A percentile compares a stretch with the other conserved stretches of the same genome.
Evolutionary conservation across 2,113 vertebrate species (phyloP).

Genomic region (Cyanoderma ruficeps): DNA sequence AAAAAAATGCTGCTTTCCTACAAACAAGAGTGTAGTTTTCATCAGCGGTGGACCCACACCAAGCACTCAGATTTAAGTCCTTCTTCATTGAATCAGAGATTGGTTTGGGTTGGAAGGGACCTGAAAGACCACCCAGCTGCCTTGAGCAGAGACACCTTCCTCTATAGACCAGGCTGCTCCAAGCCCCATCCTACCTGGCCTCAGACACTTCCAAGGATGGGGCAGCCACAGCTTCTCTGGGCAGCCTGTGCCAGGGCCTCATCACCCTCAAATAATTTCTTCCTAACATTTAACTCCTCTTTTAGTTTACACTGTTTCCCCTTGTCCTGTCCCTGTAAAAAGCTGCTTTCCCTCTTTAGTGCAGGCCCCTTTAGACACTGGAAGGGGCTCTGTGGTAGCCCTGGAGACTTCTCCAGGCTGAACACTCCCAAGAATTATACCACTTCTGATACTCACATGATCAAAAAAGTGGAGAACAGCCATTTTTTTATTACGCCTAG

Average conservation of each 20-base stretch:
- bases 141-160: neutral
- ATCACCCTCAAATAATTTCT: neutral
- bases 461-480: slow-evolving; percentile 86
- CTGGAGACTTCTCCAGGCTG: neutral
- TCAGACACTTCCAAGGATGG: neutral
- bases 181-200: neutral
- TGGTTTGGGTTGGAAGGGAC: neutral
- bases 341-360: neutral
- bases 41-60: no score
- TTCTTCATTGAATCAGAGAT: neutral
- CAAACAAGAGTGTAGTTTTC: no score
- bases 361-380: neutral
- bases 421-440: neutral
- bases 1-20: neutral
- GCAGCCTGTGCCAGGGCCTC: neutral
- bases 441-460: slow-evolving; percentile 78
- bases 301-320: neutral
- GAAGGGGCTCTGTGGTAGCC: neutral
- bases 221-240: neutral
- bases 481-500: slow-evolving; percentile 77
- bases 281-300: neutral
- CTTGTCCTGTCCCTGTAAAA: neutral
- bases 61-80: neutral
- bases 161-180: neutral
- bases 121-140: neutral